Evolutionary conservation across 2,797 vertebrate genomes (phyloP), one percentile per base, ranked within the genome.

Genomic region (Taenioides sp.): DNA sequence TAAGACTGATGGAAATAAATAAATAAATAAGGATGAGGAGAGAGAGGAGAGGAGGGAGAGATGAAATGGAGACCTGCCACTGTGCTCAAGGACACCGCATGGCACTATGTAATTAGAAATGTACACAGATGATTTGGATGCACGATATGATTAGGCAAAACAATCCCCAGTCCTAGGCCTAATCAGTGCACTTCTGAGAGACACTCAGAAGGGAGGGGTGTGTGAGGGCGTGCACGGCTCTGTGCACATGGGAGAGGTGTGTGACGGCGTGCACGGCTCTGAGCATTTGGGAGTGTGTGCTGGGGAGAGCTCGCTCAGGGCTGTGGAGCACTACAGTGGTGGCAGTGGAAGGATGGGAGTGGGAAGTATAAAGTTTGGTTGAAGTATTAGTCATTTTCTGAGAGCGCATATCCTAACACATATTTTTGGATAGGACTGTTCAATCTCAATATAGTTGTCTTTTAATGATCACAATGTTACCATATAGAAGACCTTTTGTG

Each of bases 111-210:
- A 94, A 94, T 95, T 93, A 94, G 92, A 93, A 93, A 93, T 92
- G 91, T 92, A 94, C 93, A 95, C 93, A 94, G 92, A 94, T 93
- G 92, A 94, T 94, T 93, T 93, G 92, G 93, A 94, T 92, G 89
- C 91, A 85, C 77, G 89, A 92, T 93, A 91, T 94, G 92, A 94
- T 94, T 94, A 94, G 90, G 89, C 85, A 92, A 91, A 90, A 91
- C 91, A 91, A 91, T 89, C 87, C 84, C 91, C 85, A 84, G 91
- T 91, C 91, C 91, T 89, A 85, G 87, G 88, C 87, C 91, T 94
- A 95, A 94, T 94, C 93, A 94, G 91, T 91, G 90, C 92, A 94
- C 91, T 93, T 92, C 92, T 92, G 88, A 93, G 90, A 93, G 87
- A 86, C 86, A 82, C 91, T 93, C 84, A 76, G 87, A 37, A 10